These are phyloP conservation scores for Meiosimyza decipiens DNA, from an alignment of 2,888 invertebrate genomes.

Conservation along the genomic window DNA sequence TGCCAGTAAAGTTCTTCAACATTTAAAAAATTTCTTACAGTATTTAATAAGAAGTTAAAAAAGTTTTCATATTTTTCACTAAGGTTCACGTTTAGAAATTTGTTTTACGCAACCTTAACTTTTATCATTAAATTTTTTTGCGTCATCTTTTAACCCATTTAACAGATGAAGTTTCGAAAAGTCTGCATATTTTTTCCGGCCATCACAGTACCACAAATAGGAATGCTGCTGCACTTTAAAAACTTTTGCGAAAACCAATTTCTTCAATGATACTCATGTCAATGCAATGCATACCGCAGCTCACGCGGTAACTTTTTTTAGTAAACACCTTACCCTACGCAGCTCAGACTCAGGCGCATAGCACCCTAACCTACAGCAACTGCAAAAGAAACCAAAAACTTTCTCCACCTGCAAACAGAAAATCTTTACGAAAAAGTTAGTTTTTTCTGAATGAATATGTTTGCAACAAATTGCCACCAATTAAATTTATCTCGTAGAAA, in stretches of 20 bases:
- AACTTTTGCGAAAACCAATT: slow-evolving; percentile 35
- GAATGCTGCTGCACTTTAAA: neutral
- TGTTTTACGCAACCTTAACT: no score
- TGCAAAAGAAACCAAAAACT: no score
- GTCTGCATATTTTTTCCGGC: neutral
- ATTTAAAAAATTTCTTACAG: no score
- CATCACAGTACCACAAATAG: neutral
- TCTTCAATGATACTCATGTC: slow-evolving; percentile 28
- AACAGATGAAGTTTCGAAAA: neutral
- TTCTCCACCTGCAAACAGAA: neutral
- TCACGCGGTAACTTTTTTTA: slow-evolving; percentile 13
- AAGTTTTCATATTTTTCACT: no score
- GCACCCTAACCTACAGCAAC: no score
- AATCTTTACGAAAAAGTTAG: slow-evolving; percentile 15
- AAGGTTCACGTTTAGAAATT: no score
- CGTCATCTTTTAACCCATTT: neutral
- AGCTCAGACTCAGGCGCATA: neutral
- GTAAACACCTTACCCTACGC: slow-evolving; percentile 10
- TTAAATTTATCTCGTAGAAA: slow-evolving; percentile 63
- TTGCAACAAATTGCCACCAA: slow-evolving; percentile 61
- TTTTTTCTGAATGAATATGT: slow-evolving; percentile 38
- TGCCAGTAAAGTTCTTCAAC: no score
- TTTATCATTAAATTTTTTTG: neutral
- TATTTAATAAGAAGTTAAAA: no score
- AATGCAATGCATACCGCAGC: slow-evolving; percentile 25